Percentiles rank a stretch among this genome's conserved stretches.
Conservation (phyloP, 2,888 invertebrate species). For the Drosophila anceps region DNA sequence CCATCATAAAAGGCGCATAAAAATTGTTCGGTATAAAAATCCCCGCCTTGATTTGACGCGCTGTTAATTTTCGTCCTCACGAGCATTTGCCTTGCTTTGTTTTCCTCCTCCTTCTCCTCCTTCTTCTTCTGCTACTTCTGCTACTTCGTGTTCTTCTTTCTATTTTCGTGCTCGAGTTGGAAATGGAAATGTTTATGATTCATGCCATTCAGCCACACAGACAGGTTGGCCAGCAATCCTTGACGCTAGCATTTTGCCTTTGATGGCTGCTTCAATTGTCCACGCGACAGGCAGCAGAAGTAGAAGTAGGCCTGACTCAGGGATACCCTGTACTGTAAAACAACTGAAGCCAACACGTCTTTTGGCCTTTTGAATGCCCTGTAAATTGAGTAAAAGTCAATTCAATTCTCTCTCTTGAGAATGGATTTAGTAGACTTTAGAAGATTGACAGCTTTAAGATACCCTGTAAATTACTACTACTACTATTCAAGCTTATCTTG, state of each 20-base stretch:
- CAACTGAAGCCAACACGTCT: neutral
- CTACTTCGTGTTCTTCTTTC: neutral
- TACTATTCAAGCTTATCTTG: neutral
- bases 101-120: constrained; percentile 16
- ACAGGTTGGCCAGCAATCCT: constrained; percentile 43
- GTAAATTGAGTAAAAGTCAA: neutral
- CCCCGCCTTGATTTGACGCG: constrained; percentile 72
- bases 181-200: constrained; percentile 32
- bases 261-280: constrained; percentile 53
- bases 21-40: constrained; percentile 55
- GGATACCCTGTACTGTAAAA: neutral
- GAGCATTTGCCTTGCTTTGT: constrained; percentile 30
- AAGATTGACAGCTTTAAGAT: neutral
- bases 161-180: neutral
- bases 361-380: no score
- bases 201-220: constrained; percentile 19
- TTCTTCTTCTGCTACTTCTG: neutral
- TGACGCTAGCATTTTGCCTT: constrained; percentile 17
- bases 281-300: constrained; percentile 26
- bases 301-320: neutral
- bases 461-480: neutral
- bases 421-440: no score
- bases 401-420: neutral
- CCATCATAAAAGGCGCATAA: constrained; percentile 74
- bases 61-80: constrained; percentile 66